These are phyloP conservation scores for Dolichallabes microphthalmus DNA, from an alignment of 2,113 vertebrate genomes.

Conservation along the genomic window DNA sequence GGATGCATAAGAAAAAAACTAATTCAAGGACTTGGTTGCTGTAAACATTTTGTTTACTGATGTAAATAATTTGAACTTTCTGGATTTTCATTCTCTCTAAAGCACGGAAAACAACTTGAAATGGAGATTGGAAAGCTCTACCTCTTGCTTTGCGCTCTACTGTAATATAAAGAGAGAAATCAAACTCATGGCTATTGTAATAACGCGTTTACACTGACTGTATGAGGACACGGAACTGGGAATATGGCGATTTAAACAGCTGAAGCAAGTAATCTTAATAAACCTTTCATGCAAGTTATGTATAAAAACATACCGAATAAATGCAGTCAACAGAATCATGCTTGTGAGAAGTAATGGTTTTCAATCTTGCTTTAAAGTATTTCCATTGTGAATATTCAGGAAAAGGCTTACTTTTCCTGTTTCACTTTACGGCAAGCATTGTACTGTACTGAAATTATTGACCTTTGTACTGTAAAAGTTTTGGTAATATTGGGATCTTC, in stretches of 20 bases:
- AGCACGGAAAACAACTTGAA: constrained; percentile 61
- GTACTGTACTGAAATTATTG: background rate
- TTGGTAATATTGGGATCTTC: background rate
- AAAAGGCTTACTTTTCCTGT: background rate
- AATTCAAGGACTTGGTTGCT: background rate
- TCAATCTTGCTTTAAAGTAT: background rate
- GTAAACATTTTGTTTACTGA: constrained; percentile 47
- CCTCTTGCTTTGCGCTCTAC: constrained; percentile 70
- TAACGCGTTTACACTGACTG: constrained; percentile 56
- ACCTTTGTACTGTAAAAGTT: background rate
- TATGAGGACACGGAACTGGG: constrained; percentile 57
- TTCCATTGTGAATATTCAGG: background rate
- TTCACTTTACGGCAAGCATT: background rate
- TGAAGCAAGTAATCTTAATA: constrained; percentile 60
- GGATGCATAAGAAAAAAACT: background rate
- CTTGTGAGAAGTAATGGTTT: constrained; percentile 30
- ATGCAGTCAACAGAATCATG: constrained; percentile 54
- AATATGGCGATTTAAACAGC: constrained; percentile 61
- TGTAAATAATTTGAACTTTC: constrained; percentile 41
- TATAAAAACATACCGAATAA: constrained; percentile 70
- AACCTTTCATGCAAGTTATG: constrained; percentile 67
- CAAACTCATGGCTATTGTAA: constrained; percentile 62
- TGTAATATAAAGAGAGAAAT: constrained; percentile 63
- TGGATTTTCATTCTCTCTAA: constrained; percentile 38
- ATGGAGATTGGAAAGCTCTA: constrained; percentile 60